phyloP scores from a whole-genome alignment of 2,888 invertebrate genomes.

The Pegoplata infirma region DNA sequence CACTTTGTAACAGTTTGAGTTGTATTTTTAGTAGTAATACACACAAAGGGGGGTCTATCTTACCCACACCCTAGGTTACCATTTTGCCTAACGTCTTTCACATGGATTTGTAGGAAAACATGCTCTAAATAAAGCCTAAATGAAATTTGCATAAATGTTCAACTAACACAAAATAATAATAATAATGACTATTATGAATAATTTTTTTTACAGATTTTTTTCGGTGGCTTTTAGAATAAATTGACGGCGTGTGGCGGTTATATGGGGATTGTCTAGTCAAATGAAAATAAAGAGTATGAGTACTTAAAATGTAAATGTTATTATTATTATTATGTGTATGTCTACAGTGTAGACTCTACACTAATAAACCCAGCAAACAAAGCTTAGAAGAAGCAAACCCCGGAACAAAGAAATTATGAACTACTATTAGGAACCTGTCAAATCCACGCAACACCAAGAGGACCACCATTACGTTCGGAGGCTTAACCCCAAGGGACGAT shows the following conservation, averaged over 20 bases:
- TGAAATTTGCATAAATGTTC: conserved; percentile 58
- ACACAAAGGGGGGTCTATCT: conserved; percentile 19
- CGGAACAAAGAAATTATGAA: too few species aligned
- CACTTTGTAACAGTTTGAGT: neutral
- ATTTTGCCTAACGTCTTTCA: neutral
- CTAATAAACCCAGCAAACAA: too few species aligned
- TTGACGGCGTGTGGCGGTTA: neutral
- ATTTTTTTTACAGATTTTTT: neutral
- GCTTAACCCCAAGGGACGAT: too few species aligned
- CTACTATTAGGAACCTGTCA: too few species aligned
- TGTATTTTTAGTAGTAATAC: neutral
- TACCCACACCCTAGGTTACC: neutral
- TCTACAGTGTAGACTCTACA: too few species aligned
- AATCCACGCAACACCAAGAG: too few species aligned
- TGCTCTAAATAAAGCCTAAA: conserved; percentile 14
- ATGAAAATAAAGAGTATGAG: neutral
- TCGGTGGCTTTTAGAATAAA: neutral
- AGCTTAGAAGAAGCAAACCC: too few species aligned
- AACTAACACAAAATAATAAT: conserved; percentile 51
- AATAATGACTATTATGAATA: conserved; percentile 20
- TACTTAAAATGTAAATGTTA: neutral
- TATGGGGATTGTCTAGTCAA: too few species aligned
- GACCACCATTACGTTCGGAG: too few species aligned
- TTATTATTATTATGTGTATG: too few species aligned
- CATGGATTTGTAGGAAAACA: conserved; percentile 6